Evolutionary conservation across 2,888 invertebrate species (phyloP).

Genomic region (Parnassius orleans): DNA sequence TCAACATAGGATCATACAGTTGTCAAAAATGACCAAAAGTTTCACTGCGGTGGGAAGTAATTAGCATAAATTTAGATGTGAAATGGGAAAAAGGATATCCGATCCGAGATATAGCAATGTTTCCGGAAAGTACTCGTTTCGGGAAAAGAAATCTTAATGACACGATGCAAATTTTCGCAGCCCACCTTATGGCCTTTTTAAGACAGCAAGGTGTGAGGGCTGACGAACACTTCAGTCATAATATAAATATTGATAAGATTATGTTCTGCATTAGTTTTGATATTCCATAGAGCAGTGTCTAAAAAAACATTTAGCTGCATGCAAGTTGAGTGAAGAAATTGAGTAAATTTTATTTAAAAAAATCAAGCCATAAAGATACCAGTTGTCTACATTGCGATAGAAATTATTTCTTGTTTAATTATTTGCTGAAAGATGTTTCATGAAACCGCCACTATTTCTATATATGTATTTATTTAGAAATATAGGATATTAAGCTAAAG

Average conservation of each 20-base stretch:
- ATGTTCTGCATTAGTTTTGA: too few species aligned
- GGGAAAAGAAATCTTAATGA: slow-evolving; percentile 24
- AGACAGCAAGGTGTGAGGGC: slow-evolving; percentile 10
- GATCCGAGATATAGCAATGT: slow-evolving; percentile 9
- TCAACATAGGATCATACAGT: slow-evolving; percentile 4
- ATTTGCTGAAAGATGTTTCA: neutral
- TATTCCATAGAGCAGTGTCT: too few species aligned
- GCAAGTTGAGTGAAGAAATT: too few species aligned
- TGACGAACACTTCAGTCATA: slow-evolving; percentile 11
- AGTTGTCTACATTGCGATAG: too few species aligned
- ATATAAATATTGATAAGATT: slow-evolving; percentile 18
- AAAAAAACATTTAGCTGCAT: too few species aligned
- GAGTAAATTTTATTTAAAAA: too few species aligned
- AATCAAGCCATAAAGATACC: too few species aligned
- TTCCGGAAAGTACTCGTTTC: slow-evolving; percentile 16
- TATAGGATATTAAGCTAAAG: too few species aligned
- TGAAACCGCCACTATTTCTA: neutral
- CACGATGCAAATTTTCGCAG: slow-evolving; percentile 1
- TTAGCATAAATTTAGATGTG: slow-evolving; percentile 16
- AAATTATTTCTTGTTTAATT: neutral
- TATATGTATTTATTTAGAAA: neutral
- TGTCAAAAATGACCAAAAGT: slow-evolving; percentile 3
- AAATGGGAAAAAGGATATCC: slow-evolving; percentile 14
- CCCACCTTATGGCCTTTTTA: slow-evolving; percentile 21
- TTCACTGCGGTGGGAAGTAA: slow-evolving; percentile 14